A percentile compares a stretch with the other conserved stretches of the same genome.
These are phyloP conservation scores for Camponotus vicinus DNA, from an alignment of 1,140 invertebrate species.

Conservation along the genomic window DNA sequence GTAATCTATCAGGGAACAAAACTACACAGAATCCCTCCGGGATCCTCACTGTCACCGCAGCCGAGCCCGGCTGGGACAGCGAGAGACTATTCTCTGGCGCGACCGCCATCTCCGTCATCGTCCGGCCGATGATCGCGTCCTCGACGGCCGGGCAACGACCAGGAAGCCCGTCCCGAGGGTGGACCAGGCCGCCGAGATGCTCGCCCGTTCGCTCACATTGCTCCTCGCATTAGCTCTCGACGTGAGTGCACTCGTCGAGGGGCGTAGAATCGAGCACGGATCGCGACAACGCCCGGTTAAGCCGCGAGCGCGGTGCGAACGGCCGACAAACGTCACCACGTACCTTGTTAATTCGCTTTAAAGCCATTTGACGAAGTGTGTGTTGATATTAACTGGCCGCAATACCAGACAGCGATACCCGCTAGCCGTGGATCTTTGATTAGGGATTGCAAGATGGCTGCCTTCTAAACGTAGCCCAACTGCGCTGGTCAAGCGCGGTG, in stretches of 20 bases:
- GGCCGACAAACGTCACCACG: conserved; percentile 83
- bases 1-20: conserved; percentile 75
- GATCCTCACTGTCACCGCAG: conserved; percentile 77
- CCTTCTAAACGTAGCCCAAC: conserved; percentile 86
- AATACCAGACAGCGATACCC: conserved; percentile 86
- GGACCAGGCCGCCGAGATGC: too few relatives aligned
- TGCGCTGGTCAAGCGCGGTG: conserved; percentile 79
- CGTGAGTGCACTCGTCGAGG: conserved; percentile 85
- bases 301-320: conserved; percentile 49
- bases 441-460: conserved; percentile 87
- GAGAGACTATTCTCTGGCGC: conserved; percentile 37
- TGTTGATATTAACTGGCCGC: conserved; percentile 86
- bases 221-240: conserved; percentile 59
- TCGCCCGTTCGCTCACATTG: conserved; percentile 80
- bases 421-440: conserved; percentile 87
- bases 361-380: conserved; percentile 93
- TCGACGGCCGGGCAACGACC: not conserved
- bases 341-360: conserved; percentile 99
- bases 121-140: not conserved
- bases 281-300: conserved; percentile 65
- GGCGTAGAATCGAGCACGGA: conserved; percentile 82
- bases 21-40: conserved; percentile 68
- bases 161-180: too few relatives aligned
- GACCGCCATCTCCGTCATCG: conserved; percentile 1
- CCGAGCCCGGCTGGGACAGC: conserved; percentile 66